These are phyloP conservation scores for Daktulosphaira vitifoliae DNA, from an alignment of 1,140 invertebrate species.

Conservation along the genomic window DNA sequence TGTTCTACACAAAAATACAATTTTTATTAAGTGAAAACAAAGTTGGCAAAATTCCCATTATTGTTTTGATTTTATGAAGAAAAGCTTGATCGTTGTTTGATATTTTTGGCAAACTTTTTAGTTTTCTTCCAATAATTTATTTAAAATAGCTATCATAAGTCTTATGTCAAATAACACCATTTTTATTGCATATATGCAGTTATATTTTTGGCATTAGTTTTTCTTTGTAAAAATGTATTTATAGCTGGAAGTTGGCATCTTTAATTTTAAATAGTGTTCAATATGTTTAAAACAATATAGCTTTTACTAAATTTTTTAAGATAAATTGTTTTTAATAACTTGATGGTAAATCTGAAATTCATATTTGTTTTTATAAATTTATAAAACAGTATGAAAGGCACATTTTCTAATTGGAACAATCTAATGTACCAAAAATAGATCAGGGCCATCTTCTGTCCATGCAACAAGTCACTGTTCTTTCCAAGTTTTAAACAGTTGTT, in stretches of 20 bases:
- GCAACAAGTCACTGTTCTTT: background rate
- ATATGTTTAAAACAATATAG: no score
- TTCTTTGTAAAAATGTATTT: conserved; percentile 18
- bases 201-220: conserved; percentile 24
- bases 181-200: conserved; percentile 11
- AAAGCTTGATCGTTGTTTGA: conserved; percentile 7
- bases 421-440: conserved; percentile 25
- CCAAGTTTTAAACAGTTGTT: background rate
- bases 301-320: no score
- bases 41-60: conserved; percentile 25
- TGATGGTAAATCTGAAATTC: no score
- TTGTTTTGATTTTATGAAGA: conserved; percentile 14
- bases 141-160: conserved; percentile 15
- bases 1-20: no score
- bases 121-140: conserved; percentile 22
- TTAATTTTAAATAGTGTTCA: no score
- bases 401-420: conserved; percentile 14
- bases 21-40: conserved; percentile 2
- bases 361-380: no score
- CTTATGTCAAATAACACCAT: conserved; percentile 16
- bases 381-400: background rate
- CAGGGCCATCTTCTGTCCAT: conserved; percentile 12
- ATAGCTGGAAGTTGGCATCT: conserved; percentile 12
- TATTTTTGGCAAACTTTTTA: conserved; percentile 28
- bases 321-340: no score